Percentiles rank a stretch among this genome's conserved stretches.
Conservation (phyloP, 2,113 vertebrate genomes). For the Origma solitaria region DNA sequence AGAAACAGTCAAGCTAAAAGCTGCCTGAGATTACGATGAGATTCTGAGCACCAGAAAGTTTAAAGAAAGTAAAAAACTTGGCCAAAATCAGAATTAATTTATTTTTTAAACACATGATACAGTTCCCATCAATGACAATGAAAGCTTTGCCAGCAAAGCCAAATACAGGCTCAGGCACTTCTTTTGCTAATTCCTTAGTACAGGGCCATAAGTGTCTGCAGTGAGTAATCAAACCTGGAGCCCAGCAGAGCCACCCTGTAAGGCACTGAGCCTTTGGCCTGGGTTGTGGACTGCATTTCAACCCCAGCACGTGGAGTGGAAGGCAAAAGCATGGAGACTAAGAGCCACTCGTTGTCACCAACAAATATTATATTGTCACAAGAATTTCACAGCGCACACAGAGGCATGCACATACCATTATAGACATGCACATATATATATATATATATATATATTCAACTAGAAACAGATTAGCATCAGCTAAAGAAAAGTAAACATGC, state of each 20-base stretch:
- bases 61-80: neutral
- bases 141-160: neutral
- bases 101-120: neutral
- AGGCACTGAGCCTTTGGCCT: neutral
- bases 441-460: neutral
- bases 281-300: neutral
- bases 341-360: neutral
- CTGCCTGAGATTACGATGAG: neutral
- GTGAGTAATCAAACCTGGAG: neutral
- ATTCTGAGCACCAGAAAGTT: neutral
- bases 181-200: neutral
- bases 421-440: neutral
- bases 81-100: neutral
- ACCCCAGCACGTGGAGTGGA: accelerated
- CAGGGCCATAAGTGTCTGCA: neutral
- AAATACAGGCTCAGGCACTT: neutral
- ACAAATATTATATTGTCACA: neutral
- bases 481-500: neutral
- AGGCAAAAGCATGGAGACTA: neutral
- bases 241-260: neutral
- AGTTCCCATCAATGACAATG: neutral
- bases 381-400: neutral
- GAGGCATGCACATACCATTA: neutral
- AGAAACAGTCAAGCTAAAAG: neutral
- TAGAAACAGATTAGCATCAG: neutral